These are phyloP conservation scores for Taxidea taxus DNA, from an alignment of 2,113 vertebrate species.

Conservation along the genomic window DNA sequence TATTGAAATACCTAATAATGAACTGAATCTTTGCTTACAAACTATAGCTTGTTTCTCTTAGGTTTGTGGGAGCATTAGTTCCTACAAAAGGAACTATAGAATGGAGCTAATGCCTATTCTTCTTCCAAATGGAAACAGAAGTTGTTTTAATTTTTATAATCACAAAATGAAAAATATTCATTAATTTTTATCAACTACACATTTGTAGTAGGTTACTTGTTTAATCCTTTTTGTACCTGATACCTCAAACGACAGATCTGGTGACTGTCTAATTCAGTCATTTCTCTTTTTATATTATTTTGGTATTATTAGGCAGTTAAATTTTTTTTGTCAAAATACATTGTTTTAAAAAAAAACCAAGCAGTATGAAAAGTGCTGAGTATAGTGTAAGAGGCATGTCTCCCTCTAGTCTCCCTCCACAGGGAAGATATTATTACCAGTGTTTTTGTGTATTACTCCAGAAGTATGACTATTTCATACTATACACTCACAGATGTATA, in stretches of 20 bases:
- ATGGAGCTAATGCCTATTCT: background rate
- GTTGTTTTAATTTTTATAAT: background rate
- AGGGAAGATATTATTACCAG: background rate
- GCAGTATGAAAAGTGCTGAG: background rate
- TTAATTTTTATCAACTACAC: background rate
- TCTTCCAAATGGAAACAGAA: background rate
- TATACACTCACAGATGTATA: background rate
- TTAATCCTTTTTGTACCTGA: background rate
- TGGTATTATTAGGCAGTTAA: background rate
- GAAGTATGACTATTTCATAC: background rate
- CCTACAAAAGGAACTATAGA: background rate
- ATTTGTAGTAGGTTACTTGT: background rate
- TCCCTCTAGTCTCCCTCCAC: background rate
- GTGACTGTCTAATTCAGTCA: background rate
- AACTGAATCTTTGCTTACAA: conserved; percentile 27
- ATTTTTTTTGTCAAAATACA: background rate
- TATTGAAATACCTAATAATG: conserved; percentile 22
- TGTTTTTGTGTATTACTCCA: background rate
- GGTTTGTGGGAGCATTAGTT: background rate
- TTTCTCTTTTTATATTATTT: conserved; percentile 29
- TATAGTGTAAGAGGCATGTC: background rate
- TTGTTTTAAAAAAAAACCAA: background rate
- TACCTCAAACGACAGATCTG: background rate
- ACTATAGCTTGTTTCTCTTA: background rate
- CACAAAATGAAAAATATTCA: background rate